Percentiles rank a stretch among this genome's conserved stretches.
phyloP scores from a whole-genome alignment of 1,140 invertebrate species.

The Halesus radiatus region DNA sequence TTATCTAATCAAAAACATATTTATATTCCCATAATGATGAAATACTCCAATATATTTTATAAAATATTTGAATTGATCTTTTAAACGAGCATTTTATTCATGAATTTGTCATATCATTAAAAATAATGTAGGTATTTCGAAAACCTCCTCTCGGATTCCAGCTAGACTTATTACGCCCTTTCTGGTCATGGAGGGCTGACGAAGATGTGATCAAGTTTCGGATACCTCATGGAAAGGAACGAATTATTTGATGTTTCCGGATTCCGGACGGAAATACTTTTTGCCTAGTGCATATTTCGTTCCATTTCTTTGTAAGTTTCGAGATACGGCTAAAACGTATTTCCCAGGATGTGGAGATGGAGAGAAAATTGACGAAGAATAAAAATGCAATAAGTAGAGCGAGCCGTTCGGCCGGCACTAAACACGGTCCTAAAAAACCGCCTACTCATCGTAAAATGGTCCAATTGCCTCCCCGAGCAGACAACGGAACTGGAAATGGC shows the following conservation, averaged over 20 bases:
- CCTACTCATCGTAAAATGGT: conserved; percentile 52
- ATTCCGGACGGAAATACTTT: too few species aligned
- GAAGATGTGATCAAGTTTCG: too few species aligned
- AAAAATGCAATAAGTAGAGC: conserved; percentile 54
- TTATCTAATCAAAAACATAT: conserved; percentile 14
- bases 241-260: too few species aligned
- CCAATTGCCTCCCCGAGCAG: conserved; percentile 43
- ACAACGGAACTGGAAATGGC: conserved; percentile 23
- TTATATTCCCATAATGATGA: neutral
- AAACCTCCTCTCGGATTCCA: neutral
- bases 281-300: too few species aligned
- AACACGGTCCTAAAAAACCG: conserved; percentile 52
- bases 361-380: conserved; percentile 51
- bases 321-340: too few species aligned
- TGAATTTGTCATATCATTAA: conserved; percentile 33
- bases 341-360: neutral
- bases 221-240: too few species aligned
- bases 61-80: neutral
- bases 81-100: conserved; percentile 38
- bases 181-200: too few species aligned
- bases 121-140: neutral
- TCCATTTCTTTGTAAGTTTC: too few species aligned
- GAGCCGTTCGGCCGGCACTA: conserved; percentile 35
- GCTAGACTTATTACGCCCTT: neutral
- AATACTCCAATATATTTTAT: neutral